Evolutionary conservation across 1,140 invertebrate species (phyloP).

Genomic region (Musca domestica): DNA sequence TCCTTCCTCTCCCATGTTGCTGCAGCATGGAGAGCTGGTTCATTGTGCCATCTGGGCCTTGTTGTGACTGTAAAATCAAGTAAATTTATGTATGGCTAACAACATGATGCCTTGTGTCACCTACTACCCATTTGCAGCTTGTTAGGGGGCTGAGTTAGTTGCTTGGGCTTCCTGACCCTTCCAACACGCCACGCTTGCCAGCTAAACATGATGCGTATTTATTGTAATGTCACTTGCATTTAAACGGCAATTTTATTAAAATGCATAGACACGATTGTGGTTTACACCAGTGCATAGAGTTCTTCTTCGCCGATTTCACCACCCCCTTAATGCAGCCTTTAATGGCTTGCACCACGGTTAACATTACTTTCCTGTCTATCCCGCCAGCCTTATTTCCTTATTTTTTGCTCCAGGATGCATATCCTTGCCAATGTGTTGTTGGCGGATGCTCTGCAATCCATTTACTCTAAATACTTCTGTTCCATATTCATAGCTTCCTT

Average conservation of each 20-base stretch:
- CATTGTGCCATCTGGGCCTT: not conserved
- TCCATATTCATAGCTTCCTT: not conserved
- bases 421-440: not conserved
- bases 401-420: not conserved
- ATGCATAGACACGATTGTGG: not conserved
- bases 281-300: no score
- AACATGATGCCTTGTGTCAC: no score
- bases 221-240: constrained; percentile 6
- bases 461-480: constrained; percentile 3
- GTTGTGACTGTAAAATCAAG: not conserved
- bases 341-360: not conserved
- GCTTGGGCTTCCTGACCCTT: no score
- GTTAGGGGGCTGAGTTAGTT: no score
- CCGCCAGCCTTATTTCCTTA: not conserved
- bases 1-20: not conserved
- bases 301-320: no score
- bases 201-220: not conserved
- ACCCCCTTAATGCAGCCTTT: no score
- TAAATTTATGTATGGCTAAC: not conserved
- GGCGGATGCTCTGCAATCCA: not conserved
- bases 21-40: not conserved
- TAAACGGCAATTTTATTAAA: constrained; percentile 15
- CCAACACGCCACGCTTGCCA: no score
- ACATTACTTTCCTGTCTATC: not conserved
- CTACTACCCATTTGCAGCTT: no score